Conservation (phyloP, 2,888 invertebrate genomes). For the Sepiola atlantica region DNA sequence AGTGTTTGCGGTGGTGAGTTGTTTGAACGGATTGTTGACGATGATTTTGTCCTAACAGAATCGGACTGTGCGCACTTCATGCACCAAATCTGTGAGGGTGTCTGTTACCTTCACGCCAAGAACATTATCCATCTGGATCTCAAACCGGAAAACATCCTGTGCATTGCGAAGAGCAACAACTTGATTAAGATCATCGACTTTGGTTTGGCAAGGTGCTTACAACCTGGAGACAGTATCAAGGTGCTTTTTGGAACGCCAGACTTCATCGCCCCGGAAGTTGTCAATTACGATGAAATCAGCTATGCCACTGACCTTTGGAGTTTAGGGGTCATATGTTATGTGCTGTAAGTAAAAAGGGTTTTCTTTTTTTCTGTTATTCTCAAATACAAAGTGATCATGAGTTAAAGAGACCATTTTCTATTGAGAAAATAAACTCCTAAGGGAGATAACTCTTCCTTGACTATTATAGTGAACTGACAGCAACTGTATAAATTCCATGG, state of each 20-base stretch:
- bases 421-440: no score
- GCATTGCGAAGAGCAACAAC: constrained; percentile 94
- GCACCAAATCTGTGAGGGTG: constrained; percentile 97
- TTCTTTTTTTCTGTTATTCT: neutral
- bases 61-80: constrained; percentile 96
- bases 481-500: no score
- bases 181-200: constrained; percentile 99
- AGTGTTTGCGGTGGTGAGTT: constrained; percentile 98
- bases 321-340: constrained; percentile 74
- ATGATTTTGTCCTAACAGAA: constrained; percentile 97
- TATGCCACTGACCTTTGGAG: constrained; percentile 74
- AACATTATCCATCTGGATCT: constrained; percentile 97
- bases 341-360: constrained; percentile 66
- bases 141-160: constrained; percentile 99
- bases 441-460: no score
- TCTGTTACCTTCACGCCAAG: constrained; percentile 95
- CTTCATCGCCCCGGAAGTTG: constrained; percentile 75
- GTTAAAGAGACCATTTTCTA: no score
- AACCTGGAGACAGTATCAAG: constrained; percentile 89
- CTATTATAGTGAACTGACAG: no score
- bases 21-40: constrained; percentile 98
- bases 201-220: constrained; percentile 93
- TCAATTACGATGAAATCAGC: constrained; percentile 73
- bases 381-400: no score
- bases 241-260: constrained; percentile 74